These are phyloP conservation scores for Schizopygopsis pylzovi DNA, from an alignment of 2,797 vertebrate genomes.

Conservation along the genomic window DNA sequence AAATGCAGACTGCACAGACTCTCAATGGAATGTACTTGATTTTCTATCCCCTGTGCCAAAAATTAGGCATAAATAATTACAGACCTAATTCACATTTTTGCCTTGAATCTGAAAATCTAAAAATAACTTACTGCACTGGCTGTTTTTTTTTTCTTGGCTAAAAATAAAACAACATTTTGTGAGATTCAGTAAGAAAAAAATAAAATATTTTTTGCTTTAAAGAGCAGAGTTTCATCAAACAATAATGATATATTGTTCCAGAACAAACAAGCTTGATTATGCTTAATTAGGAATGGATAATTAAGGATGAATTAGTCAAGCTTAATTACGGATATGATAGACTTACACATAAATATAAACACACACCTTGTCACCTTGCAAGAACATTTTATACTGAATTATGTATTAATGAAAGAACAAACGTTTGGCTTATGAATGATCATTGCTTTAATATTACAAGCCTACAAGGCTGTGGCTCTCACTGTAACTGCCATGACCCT, in stretches of 20 bases:
- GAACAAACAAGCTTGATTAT: not conserved
- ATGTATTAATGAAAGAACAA: not conserved
- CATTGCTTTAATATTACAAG: not conserved
- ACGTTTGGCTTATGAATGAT: not conserved
- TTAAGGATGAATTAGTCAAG: not conserved
- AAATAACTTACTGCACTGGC: not conserved
- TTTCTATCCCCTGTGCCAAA: not conserved
- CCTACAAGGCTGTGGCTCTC: not conserved
- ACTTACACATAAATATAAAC: not conserved
- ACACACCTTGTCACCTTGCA: not conserved
- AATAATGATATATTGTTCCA: not conserved
- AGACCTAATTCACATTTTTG: not conserved
- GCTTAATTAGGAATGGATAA: constrained; percentile 14
- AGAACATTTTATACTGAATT: not conserved
- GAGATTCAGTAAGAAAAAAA: too few relatives aligned
- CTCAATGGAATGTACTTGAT: not conserved
- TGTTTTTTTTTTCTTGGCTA: not conserved
- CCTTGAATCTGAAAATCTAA: not conserved
- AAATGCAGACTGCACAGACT: not conserved
- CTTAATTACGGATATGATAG: not conserved
- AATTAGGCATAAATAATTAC: not conserved
- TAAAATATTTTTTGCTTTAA: not conserved
- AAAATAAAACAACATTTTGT: not conserved
- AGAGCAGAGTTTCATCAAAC: not conserved
- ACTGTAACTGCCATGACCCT: not conserved